These are phyloP conservation scores for Trididemnum nubilum DNA, from an alignment of 23 tunicate genomes.

Conservation along the genomic window DNA sequence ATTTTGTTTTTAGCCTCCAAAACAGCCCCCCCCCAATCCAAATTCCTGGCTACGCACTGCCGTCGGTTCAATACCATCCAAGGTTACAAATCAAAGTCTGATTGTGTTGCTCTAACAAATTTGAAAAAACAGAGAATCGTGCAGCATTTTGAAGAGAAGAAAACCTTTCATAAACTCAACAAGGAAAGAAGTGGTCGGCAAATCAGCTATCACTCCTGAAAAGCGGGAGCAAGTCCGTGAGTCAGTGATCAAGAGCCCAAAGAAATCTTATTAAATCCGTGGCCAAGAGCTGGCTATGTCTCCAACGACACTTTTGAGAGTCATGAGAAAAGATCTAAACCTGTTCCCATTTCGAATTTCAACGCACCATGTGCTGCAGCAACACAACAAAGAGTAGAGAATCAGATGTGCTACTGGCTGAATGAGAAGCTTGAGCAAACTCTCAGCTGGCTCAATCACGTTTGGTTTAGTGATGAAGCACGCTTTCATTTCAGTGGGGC, in stretches of 20 bases:
- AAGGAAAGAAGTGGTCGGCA: constrained; percentile 18
- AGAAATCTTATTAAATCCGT: neutral
- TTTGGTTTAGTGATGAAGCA: too few relatives aligned
- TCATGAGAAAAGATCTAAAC: too few relatives aligned
- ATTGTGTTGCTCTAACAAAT: constrained; percentile 22
- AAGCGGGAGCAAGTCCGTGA: constrained; percentile 28
- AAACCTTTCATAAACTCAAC: neutral
- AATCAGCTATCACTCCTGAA: constrained; percentile 49
- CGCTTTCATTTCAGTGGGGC: too few relatives aligned
- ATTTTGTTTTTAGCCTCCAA: too few relatives aligned
- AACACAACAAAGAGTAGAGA: constrained; percentile 16
- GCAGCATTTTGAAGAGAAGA: constrained; percentile 29
- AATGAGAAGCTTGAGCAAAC: too few relatives aligned
- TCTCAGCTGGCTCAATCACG: too few relatives aligned
- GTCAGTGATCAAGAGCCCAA: too few relatives aligned
- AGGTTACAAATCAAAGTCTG: constrained; percentile 20
- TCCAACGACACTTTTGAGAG: constrained; percentile 25
- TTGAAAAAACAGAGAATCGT: constrained; percentile 16
- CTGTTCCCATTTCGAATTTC: too few relatives aligned
- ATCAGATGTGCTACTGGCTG: constrained; percentile 13
- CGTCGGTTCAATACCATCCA: constrained; percentile 23
- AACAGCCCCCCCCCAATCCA: too few relatives aligned
- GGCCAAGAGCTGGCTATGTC: constrained; percentile 4
- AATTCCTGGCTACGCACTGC: too few relatives aligned
- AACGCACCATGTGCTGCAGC: too few relatives aligned